phyloP scores from a whole-genome alignment of 2,797 vertebrate genomes.

The Anguilla pacifica region DNA sequence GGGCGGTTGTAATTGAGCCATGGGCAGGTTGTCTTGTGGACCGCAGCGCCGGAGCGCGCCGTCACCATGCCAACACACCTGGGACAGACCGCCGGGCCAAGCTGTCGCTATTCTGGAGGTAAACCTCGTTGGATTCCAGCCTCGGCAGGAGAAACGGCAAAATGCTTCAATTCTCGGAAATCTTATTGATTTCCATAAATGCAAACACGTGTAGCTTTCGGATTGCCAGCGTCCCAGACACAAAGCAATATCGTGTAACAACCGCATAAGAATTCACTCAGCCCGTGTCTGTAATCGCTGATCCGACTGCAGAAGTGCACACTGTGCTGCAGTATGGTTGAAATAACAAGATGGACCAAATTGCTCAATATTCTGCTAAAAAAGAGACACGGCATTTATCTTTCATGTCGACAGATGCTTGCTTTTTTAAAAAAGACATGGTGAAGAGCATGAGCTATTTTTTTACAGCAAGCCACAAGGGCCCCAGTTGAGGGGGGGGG shows the following conservation, averaged over 20 bases:
- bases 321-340: neutral
- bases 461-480: neutral
- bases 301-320: neutral
- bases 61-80: constrained; percentile 38
- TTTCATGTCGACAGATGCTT: neutral
- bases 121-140: neutral
- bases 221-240: neutral
- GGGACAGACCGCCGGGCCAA: constrained; percentile 14
- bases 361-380: neutral
- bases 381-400: neutral
- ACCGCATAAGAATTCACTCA: neutral
- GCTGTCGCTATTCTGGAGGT: neutral
- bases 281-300: neutral
- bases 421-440: neutral
- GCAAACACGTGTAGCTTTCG: neutral
- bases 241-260: neutral
- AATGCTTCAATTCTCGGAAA: neutral
- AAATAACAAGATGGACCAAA: neutral
- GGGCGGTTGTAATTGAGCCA: constrained; percentile 52
- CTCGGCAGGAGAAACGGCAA: neutral
- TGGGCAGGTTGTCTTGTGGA: constrained; percentile 24
- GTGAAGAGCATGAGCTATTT: neutral
- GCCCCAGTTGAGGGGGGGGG: neutral
- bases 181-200: constrained; percentile 1
- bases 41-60: neutral